phyloP scores from a whole-genome alignment of 2,113 vertebrate species.

The Tyto alba region DNA sequence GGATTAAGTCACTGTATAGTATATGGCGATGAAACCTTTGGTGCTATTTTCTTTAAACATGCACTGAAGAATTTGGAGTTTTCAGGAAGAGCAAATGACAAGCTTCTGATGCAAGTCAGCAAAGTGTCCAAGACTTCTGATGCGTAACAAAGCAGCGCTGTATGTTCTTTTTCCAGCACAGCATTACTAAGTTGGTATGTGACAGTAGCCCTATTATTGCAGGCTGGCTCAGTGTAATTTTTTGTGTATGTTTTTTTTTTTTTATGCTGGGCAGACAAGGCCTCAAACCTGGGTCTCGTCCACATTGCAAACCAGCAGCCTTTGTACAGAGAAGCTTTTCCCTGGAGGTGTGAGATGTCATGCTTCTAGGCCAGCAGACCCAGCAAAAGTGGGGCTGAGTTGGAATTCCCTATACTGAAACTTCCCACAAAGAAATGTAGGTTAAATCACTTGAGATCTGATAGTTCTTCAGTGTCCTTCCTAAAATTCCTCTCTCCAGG shows the following conservation, averaged over 20 bases:
- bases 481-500: not conserved
- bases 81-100: not conserved
- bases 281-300: not conserved
- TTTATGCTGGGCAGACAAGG: not conserved
- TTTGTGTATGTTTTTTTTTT: not conserved
- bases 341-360: not conserved
- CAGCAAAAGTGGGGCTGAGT: not conserved
- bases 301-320: fast-evolving
- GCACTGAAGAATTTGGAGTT: not conserved
- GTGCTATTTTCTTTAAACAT: not conserved
- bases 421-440: not conserved
- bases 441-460: not conserved
- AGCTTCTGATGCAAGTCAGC: not conserved
- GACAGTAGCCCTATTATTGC: not conserved
- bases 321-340: not conserved
- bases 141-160: not conserved
- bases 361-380: not conserved
- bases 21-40: not conserved
- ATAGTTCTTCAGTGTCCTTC: not conserved
- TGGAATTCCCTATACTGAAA: not conserved
- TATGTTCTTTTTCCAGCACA: not conserved
- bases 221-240: not conserved
- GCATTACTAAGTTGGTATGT: not conserved
- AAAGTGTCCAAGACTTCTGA: not conserved
- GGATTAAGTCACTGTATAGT: not conserved